Evolutionary conservation across 2,797 vertebrate species (phyloP), one percentile per base, ranked within the genome.

Genomic region (Leptatherina wallacei): DNA sequence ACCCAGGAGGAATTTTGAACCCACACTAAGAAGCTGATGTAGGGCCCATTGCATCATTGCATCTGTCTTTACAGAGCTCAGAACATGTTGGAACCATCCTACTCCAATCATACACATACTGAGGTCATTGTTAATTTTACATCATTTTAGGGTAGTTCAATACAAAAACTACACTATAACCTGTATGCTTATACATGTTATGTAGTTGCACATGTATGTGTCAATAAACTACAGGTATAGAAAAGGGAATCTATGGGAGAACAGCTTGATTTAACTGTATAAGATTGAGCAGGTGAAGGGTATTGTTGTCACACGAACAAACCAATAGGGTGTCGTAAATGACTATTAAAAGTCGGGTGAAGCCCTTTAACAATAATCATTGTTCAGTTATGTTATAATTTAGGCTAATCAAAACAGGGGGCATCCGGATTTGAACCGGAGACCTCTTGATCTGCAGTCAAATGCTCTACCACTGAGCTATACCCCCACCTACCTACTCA

Each of bases 381-480:
- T 42, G 4, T 35, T 5, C 8, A 35, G 33, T 35, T 35, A 8
- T 35, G 9, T 35, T 8, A 35, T 10, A 32, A 32, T 2, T 32
- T 6, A 32, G 30, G 30, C 6, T 32, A 32, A 35, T 35, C 2
- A 10, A 35, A 2, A 0, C 0, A 92, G 90, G 92, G 91, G 90
- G 87, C 88, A 92, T 88, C 88, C 80, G 91, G 93, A 94, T 92
- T 92, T 93, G 91, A 94, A 94, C 90, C 91, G 82, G 89, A 61
- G 89, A 93, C 92, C 93, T 93, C 92, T 93, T 90, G 92, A 94
- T 92, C 92, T 92, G 90, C 91, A 92, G 91, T 94, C 91, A 92
- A 94, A 92, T 80, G 80, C 90, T 91, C 89, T 92, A 91, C 91
- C 89, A 89, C 90, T 93, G 91, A 91, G 91, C 88, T 93, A 93